Percentiles rank a stretch among this genome's conserved stretches.
phyloP scores from a whole-genome alignment of 2,113 vertebrate genomes.

The Oryzias celebensis region DNA sequence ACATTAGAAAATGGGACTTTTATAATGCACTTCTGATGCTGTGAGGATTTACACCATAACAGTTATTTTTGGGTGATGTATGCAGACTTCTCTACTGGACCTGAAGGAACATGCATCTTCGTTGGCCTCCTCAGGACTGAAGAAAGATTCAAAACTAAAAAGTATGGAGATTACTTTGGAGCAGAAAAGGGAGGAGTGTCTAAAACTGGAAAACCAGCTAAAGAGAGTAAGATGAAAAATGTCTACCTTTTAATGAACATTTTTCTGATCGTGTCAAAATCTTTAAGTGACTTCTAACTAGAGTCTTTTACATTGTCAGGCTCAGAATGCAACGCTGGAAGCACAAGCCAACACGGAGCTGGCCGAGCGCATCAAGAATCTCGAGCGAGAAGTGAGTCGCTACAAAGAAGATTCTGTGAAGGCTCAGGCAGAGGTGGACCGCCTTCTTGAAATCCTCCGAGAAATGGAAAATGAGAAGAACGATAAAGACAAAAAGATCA shows the following conservation, averaged over 20 bases:
- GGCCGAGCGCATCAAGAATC: constrained; percentile 83
- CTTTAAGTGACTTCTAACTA: constrained; percentile 8
- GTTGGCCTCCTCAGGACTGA: constrained; percentile 93
- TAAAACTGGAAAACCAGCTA: constrained; percentile 79
- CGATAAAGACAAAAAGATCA: constrained; percentile 98
- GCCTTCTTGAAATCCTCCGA: constrained; percentile 93
- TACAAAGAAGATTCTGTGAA: constrained; percentile 89
- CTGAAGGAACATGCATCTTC: constrained; percentile 97
- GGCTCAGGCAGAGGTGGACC: constrained; percentile 95
- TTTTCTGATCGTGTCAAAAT: background rate
- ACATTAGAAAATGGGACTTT: constrained; percentile 4
- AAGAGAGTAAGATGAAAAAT: constrained; percentile 68
- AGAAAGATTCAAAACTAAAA: constrained; percentile 91
- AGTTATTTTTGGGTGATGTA: constrained; percentile 1
- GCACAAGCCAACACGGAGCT: constrained; percentile 90
- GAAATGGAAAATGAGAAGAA: constrained; percentile 99
- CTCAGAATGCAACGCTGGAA: constrained; percentile 88
- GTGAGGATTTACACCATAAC: background rate
- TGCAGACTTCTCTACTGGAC: constrained; percentile 88
- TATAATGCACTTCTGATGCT: background rate
- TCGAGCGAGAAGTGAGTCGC: constrained; percentile 87
- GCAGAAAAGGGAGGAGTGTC: constrained; percentile 78
- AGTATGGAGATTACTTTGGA: constrained; percentile 78
- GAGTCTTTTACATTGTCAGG: constrained; percentile 68
- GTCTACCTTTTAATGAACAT: too few species aligned